Evolutionary conservation across 2,113 vertebrate genomes (phyloP), one percentile per base, ranked within the genome.

Genomic region (Tiliqua scincoides): DNA sequence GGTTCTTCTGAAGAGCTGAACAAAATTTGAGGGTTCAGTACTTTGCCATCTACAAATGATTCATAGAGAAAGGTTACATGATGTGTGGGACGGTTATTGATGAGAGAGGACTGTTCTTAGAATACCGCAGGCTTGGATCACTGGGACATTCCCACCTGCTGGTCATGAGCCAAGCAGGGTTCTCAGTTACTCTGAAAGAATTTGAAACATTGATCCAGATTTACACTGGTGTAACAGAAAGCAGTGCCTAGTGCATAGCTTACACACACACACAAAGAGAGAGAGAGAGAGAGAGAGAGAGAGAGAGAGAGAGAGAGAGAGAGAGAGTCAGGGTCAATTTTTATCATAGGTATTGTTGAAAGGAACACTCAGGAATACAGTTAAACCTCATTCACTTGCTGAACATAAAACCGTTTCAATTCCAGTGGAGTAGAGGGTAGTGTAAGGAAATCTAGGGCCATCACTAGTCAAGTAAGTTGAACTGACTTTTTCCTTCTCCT

Each of bases 121-220:
- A 72, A 72, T 72, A 54, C 32, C 2, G 12, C 27, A 30, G 68
- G 68, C 25, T 72, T 30, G 72, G 81, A 72, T 72, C 48, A 72
- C 68, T 27, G 15, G 52, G 52, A 40, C 68, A 59, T 83, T 70
- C 52, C 48, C 57, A 65, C 27, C 79, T 70, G n/a, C 79, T 68
- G 32, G 23, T 54, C 15, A 68, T 27, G n/a, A 82, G 80, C 80
- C 80, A 70, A 82, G n/a, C 65, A 12, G 52, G 67, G n/a, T 82
- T 70, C 80, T 82, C 80, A 70, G 27, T 82, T 70, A 71, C 80
- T 57, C 32, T 65, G 37, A 48, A 82, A 11, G 63, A 71, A 82
- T 82, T 48, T 82, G 65, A 82, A 25, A 11, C 12, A 70, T 37
- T 68, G 63, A 71, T 35, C 32, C 67, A 70, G 65, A 70, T 70